phyloP scores from a whole-genome alignment of 2,113 vertebrate genomes.

The Rafetus swinhoei region DNA sequence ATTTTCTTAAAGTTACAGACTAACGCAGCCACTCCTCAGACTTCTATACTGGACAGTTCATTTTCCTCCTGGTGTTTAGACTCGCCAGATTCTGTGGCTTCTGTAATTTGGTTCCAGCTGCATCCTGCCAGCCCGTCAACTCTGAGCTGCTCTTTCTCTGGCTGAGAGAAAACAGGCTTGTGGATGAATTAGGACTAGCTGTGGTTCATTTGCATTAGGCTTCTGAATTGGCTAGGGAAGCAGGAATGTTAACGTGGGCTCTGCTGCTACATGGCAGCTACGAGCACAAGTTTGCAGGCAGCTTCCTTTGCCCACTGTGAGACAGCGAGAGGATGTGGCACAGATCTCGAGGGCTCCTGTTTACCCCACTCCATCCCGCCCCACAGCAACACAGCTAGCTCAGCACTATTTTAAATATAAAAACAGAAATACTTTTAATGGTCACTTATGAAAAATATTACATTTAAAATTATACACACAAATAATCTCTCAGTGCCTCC shows the following conservation, averaged over 20 bases:
- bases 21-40: too few species aligned
- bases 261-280: background rate
- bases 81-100: background rate
- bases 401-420: background rate
- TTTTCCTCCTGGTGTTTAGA: background rate
- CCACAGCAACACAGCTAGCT: background rate
- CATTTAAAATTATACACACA: constrained; percentile 29
- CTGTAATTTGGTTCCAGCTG: background rate
- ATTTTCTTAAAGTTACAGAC: too few species aligned
- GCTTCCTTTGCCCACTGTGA: background rate
- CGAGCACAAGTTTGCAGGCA: background rate
- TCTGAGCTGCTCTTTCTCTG: background rate
- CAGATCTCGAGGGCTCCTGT: background rate
- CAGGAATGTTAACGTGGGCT: background rate
- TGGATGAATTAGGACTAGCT: background rate
- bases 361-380: too few species aligned
- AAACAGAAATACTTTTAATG: constrained; percentile 32
- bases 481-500: constrained; percentile 10
- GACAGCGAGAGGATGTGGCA: background rate
- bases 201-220: background rate
- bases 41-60: too few species aligned
- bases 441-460: constrained; percentile 21
- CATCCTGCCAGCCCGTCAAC: background rate
- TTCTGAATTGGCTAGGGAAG: background rate
- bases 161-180: background rate